Evolutionary conservation across 2,797 vertebrate species (phyloP), one percentile per base, ranked within the genome.

Genomic region (Microchirus variegatus): DNA sequence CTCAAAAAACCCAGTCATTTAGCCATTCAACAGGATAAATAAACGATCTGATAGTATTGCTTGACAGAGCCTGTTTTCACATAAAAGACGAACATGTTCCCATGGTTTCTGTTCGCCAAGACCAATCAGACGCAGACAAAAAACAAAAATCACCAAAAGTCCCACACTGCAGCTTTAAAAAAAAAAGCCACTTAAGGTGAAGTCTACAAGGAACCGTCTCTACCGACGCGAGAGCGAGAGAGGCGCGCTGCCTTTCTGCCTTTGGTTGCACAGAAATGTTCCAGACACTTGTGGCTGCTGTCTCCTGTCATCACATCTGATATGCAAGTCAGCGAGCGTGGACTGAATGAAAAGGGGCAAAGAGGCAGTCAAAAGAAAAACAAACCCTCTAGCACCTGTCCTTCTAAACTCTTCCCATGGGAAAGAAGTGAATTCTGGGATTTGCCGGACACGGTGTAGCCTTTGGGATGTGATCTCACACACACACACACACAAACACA

Each of bases 381-480:
- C 53, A 56, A 63, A 42, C 58, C 70, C 75, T 71, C 66, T 53
- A 68, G 72, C 81, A 77, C 53, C 77, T 58, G 71, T 70, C 63
- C 51, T 65, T 81, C 74, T 53, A 51, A 59, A 55, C 59, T 63
- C 43, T 67, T 84, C 71, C 79, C 50, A 35, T 64, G 64, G 36
- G 12, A 73, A 74, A 60, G 67, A 79, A 80, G 60, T 74, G 73
- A 68, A 81, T 82, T 83, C 51, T 7, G 50, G 82, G 78, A 80
- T 87, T 87, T 83, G 67, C 69, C n/a, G 22, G 71, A 78, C 22
- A 22, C 62, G 49, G 22, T 37, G 52, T 63, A 64, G 81, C 82
- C 75, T 85, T 70, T 73, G 75, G 82, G 81, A 84, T 82, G 75
- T 78, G 87, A 82, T 83, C 84, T 77, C 81, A 77, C 76, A 38